Evolutionary conservation across 2,113 vertebrate species (phyloP).

Genomic region (Odocoileus hemionus): DNA sequence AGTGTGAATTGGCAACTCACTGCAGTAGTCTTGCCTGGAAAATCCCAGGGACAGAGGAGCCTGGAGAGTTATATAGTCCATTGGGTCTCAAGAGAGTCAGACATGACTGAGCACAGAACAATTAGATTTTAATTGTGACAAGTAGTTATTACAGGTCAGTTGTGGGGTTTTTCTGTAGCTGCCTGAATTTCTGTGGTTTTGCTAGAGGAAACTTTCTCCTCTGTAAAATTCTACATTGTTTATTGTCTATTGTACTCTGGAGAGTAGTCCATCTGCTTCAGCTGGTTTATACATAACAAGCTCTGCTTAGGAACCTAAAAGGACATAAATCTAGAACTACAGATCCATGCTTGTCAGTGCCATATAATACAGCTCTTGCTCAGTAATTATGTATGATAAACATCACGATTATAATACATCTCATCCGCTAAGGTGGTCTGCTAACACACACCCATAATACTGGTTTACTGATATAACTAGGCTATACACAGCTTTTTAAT

Average conservation of each 20-base stretch:
- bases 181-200: neutral
- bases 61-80: neutral
- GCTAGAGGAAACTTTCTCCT: neutral
- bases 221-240: slow-evolving; percentile 28
- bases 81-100: neutral
- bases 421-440: slow-evolving; percentile 48
- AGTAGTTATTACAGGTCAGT: neutral
- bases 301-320: slow-evolving; percentile 25
- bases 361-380: slow-evolving; percentile 50
- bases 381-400: slow-evolving; percentile 71
- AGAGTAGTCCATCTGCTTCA: slow-evolving; percentile 59
- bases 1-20: neutral
- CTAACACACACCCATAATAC: slow-evolving; percentile 17
- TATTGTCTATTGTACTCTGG: slow-evolving; percentile 46
- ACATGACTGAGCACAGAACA: neutral
- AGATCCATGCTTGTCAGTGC: slow-evolving; percentile 53
- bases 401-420: slow-evolving; percentile 64
- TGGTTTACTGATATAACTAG: slow-evolving; percentile 58
- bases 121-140: neutral
- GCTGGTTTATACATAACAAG: slow-evolving; percentile 40
- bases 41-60: neutral
- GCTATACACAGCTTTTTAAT: slow-evolving; percentile 45
- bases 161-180: neutral
- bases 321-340: slow-evolving; percentile 58
- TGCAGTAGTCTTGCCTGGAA: neutral